A percentile compares a stretch with the other conserved stretches of the same genome.
phyloP scores from a whole-genome alignment of 2,113 vertebrate species.

The Urocitellus parryii region DNA sequence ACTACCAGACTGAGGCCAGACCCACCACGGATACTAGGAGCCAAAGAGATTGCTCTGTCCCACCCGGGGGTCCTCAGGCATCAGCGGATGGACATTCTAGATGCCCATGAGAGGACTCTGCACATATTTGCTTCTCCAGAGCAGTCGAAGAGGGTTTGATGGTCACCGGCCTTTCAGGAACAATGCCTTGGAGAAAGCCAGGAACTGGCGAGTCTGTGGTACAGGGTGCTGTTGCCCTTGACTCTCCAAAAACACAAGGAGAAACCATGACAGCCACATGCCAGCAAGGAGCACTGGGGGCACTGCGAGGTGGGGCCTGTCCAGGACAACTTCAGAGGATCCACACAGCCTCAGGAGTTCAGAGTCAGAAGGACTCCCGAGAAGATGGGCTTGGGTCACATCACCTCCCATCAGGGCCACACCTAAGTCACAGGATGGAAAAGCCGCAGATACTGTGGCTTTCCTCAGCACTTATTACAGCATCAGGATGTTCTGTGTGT shows the following conservation, averaged over 20 bases:
- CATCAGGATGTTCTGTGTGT: rapidly evolving
- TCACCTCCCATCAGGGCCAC: neutral
- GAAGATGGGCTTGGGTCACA: neutral
- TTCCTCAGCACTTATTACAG: neutral
- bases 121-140: neutral
- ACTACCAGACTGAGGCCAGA: neutral
- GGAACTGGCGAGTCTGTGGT: neutral
- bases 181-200: neutral
- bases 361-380: neutral
- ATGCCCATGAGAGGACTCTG: neutral
- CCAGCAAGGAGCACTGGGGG: neutral
- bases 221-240: neutral
- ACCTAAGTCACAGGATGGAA: neutral
- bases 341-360: neutral
- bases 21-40: rapidly evolving
- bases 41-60: neutral
- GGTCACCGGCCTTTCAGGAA: neutral
- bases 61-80: neutral
- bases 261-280: too few relatives aligned
- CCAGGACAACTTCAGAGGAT: neutral
- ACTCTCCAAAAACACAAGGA: neutral
- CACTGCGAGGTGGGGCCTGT: neutral
- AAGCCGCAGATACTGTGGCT: rapidly evolving
- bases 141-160: neutral
- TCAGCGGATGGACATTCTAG: neutral